phyloP scores from a whole-genome alignment of 2,113 vertebrate genomes.

The Otus sunia region DNA sequence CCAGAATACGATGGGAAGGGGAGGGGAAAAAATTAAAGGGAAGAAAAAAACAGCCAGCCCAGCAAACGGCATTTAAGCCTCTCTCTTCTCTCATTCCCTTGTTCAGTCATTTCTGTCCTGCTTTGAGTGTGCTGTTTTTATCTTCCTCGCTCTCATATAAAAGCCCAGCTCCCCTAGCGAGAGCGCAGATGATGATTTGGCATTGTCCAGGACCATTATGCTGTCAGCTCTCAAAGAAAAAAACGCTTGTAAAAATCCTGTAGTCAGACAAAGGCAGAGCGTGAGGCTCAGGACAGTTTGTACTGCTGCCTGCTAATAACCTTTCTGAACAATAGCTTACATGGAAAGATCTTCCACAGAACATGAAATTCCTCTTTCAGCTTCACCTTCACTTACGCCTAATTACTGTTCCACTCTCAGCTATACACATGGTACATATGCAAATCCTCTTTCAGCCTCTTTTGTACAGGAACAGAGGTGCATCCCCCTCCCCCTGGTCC shows the following conservation, averaged over 20 bases:
- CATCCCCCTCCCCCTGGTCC: neutral
- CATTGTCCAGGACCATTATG: slow-evolving; percentile 63
- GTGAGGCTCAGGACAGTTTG: slow-evolving; percentile 44
- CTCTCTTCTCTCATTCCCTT: slow-evolving; percentile 33
- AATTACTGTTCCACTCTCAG: slow-evolving; percentile 45
- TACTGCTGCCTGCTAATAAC: slow-evolving; percentile 63
- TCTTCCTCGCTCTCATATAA: slow-evolving; percentile 53
- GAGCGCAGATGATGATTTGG: slow-evolving; percentile 69
- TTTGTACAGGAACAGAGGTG: neutral
- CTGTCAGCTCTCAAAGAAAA: slow-evolving; percentile 61
- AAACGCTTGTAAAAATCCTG: slow-evolving; percentile 65
- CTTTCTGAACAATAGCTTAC: slow-evolving; percentile 51
- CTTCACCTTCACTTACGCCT: slow-evolving; percentile 49
- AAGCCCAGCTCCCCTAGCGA: slow-evolving; percentile 53
- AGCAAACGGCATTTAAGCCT: slow-evolving; percentile 56
- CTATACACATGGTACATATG: neutral
- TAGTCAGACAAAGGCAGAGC: slow-evolving; percentile 64
- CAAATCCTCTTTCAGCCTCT: slow-evolving; percentile 35
- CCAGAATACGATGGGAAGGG: neutral
- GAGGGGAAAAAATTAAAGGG: neutral
- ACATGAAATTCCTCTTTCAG: slow-evolving; percentile 58
- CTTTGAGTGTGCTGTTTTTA: slow-evolving; percentile 59
- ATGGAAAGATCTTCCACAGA: slow-evolving; percentile 56
- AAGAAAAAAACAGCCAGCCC: neutral
- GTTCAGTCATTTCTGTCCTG: slow-evolving; percentile 54